These are phyloP conservation scores for Erinaceus europaeus DNA, from an alignment of 2,113 vertebrate genomes.

Conservation along the genomic window DNA sequence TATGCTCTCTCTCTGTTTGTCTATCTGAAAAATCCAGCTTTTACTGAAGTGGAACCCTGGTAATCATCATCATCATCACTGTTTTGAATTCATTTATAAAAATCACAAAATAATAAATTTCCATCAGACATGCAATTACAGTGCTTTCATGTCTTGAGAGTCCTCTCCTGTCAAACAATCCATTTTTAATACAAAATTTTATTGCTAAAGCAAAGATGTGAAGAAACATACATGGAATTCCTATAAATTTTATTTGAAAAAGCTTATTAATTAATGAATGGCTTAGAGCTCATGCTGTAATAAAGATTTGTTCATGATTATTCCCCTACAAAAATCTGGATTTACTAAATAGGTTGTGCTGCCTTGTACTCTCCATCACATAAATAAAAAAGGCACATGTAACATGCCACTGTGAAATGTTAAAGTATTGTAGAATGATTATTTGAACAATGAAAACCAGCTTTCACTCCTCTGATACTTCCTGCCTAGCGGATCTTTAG, in stretches of 20 bases:
- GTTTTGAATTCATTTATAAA: too few relatives aligned
- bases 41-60: too few relatives aligned
- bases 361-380: slow-evolving; percentile 69
- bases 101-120: too few relatives aligned
- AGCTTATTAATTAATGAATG: slow-evolving; percentile 66
- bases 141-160: too few relatives aligned
- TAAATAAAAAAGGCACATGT: slow-evolving; percentile 83
- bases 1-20: too few relatives aligned
- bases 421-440: slow-evolving; percentile 75
- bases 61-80: too few relatives aligned
- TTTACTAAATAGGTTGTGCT: slow-evolving; percentile 78
- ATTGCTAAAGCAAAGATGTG: neutral
- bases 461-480: slow-evolving; percentile 75
- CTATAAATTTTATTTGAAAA: neutral
- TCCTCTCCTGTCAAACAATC: too few relatives aligned
- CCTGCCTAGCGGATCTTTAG: slow-evolving; percentile 60
- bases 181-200: neutral
- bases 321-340: slow-evolving; percentile 77
- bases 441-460: slow-evolving; percentile 82
- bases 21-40: too few relatives aligned
- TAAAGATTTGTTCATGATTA: slow-evolving; percentile 75
- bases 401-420: slow-evolving; percentile 76
- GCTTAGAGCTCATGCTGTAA: slow-evolving; percentile 51
- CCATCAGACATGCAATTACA: too few relatives aligned
- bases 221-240: neutral